A percentile compares a stretch with the other conserved stretches of the same genome.
phyloP scores from a whole-genome alignment of 2,113 vertebrate species.

The Aspidoscelis tigris region DNA sequence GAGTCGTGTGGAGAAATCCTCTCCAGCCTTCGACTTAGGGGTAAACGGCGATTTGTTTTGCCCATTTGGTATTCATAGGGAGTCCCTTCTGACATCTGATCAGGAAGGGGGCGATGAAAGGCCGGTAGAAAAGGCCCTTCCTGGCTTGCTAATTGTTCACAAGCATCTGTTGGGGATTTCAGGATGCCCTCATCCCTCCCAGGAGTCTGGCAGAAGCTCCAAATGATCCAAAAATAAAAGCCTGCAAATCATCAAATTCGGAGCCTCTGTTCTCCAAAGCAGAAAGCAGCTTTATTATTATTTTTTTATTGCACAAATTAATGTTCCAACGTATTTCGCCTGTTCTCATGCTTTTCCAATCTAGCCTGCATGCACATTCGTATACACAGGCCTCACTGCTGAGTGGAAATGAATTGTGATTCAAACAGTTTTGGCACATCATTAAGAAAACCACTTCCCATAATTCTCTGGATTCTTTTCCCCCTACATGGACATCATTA shows the following conservation, averaged over 20 bases:
- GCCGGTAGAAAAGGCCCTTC: background rate
- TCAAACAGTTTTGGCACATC: background rate
- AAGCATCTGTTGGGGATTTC: too few relatives aligned
- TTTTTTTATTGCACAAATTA: background rate
- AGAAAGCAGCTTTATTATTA: background rate
- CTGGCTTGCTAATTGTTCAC: too few relatives aligned
- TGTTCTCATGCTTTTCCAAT: background rate
- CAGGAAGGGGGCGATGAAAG: rapidly evolving
- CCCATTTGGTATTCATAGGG: rapidly evolving
- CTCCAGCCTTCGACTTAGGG: background rate
- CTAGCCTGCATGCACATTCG: background rate
- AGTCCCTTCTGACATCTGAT: background rate
- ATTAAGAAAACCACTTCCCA: background rate
- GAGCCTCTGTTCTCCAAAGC: conserved; percentile 60
- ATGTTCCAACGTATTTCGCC: background rate
- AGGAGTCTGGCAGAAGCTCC: conserved; percentile 50
- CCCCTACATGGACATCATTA: background rate
- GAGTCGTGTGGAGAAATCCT: background rate
- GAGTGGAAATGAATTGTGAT: background rate
- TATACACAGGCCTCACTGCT: background rate
- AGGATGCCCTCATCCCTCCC: conserved; percentile 54
- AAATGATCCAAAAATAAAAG: conserved; percentile 53
- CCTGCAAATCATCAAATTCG: conserved; percentile 62
- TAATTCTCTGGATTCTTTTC: background rate
- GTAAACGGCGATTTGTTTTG: background rate